A percentile compares a stretch with the other conserved stretches of the same genome.
These are phyloP conservation scores for Columbina picui DNA, from an alignment of 2,113 vertebrate species.

Conservation along the genomic window DNA sequence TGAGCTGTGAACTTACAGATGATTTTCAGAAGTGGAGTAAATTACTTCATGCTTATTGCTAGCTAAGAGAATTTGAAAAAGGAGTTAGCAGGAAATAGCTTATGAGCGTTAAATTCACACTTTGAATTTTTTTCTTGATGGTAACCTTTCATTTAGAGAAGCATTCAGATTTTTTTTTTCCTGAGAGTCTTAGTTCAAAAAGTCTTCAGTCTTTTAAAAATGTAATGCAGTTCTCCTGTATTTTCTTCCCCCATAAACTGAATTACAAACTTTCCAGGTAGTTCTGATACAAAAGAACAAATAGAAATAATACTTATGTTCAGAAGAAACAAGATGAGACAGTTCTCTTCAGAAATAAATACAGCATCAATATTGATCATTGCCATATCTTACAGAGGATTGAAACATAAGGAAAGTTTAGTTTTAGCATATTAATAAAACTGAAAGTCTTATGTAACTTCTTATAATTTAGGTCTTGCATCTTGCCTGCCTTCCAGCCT, in stretches of 20 bases:
- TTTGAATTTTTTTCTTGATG: background rate
- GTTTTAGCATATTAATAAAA: background rate
- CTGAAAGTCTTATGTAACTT: background rate
- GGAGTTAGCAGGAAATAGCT: background rate
- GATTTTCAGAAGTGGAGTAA: slow-evolving; percentile 26
- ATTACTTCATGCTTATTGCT: slow-evolving; percentile 2
- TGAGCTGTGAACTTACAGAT: slow-evolving; percentile 9
- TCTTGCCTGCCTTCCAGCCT: background rate
- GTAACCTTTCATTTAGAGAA: background rate
- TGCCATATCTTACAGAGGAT: background rate
- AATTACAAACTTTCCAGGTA: background rate
- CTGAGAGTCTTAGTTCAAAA: background rate
- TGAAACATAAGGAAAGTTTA: background rate
- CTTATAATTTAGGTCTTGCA: background rate
- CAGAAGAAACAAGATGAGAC: background rate
- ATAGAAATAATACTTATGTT: background rate
- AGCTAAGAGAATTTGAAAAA: background rate
- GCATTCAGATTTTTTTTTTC: background rate
- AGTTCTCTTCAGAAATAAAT: background rate
- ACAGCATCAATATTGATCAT: background rate
- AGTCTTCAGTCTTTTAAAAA: background rate
- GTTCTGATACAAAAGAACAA: background rate
- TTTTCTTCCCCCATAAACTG: background rate
- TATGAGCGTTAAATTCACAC: background rate
- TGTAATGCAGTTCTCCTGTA: background rate